phyloP scores from a whole-genome alignment of 2,113 vertebrate species.

The Zapornia atra region DNA sequence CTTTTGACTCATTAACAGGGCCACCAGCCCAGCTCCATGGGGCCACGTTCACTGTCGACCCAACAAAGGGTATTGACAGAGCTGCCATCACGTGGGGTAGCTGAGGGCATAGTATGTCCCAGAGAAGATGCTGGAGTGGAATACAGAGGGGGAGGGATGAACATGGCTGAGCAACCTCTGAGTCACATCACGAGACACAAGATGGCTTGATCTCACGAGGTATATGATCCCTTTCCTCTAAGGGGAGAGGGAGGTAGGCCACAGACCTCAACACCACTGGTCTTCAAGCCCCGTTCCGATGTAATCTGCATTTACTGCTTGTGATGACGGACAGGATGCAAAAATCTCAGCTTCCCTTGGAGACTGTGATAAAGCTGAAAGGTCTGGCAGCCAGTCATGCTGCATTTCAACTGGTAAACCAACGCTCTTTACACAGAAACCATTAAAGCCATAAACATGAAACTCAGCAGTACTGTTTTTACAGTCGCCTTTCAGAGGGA shows the following conservation, averaged over 20 bases:
- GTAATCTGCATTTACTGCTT: background rate
- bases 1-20: background rate
- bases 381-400: background rate
- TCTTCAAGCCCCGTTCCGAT: background rate
- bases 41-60: rapidly evolving
- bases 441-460: slow-evolving; percentile 4
- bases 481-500: slow-evolving; percentile 19
- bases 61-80: background rate
- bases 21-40: rapidly evolving
- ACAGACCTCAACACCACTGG: background rate
- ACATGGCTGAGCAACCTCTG: background rate
- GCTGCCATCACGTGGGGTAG: background rate
- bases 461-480: background rate
- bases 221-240: background rate
- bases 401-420: background rate
- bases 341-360: background rate
- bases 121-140: background rate
- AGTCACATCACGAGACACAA: background rate
- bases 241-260: background rate
- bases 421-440: slow-evolving; percentile 13
- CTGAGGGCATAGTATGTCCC: background rate
- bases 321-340: background rate
- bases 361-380: slow-evolving; percentile 5
- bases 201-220: background rate
- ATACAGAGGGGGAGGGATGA: background rate